Evolutionary conservation across 2,113 vertebrate genomes (phyloP).

Genomic region (Pandion haliaetus): DNA sequence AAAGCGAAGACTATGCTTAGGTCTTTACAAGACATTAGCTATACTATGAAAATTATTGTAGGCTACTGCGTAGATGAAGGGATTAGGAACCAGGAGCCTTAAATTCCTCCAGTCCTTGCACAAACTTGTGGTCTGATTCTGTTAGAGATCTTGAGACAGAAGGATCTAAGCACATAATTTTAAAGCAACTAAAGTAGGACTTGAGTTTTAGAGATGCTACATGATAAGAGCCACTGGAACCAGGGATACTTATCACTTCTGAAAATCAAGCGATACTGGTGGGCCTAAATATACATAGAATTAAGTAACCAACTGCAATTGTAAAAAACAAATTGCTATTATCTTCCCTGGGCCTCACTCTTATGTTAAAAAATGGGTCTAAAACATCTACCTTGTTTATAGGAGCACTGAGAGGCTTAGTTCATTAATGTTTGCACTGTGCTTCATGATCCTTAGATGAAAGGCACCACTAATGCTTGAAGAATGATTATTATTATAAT

Average conservation of each 20-base stretch:
- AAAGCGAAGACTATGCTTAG: not conserved
- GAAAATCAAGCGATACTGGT: not conserved
- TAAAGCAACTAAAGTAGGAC: not conserved
- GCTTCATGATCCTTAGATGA: constrained; percentile 53
- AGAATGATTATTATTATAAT: constrained; percentile 47
- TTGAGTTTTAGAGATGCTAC: not conserved
- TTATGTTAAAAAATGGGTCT: not conserved
- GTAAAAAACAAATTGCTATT: not conserved
- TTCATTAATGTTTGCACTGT: constrained; percentile 14
- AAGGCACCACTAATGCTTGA: constrained; percentile 55
- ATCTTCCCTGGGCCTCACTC: not conserved
- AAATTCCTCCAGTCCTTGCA: not conserved
- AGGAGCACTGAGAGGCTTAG: not conserved
- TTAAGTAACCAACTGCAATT: not conserved
- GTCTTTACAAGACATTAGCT: not conserved
- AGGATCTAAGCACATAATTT: not conserved
- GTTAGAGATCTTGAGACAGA: not conserved
- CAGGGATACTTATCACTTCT: not conserved
- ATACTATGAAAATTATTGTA: not conserved
- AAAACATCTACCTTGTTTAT: not conserved
- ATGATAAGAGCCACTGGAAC: not conserved
- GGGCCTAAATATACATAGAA: not conserved
- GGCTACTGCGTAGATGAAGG: not conserved
- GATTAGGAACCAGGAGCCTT: not conserved
- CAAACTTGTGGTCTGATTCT: not conserved